Conservation (phyloP, 2,113 vertebrate species). For the Crypturellus undulatus region DNA sequence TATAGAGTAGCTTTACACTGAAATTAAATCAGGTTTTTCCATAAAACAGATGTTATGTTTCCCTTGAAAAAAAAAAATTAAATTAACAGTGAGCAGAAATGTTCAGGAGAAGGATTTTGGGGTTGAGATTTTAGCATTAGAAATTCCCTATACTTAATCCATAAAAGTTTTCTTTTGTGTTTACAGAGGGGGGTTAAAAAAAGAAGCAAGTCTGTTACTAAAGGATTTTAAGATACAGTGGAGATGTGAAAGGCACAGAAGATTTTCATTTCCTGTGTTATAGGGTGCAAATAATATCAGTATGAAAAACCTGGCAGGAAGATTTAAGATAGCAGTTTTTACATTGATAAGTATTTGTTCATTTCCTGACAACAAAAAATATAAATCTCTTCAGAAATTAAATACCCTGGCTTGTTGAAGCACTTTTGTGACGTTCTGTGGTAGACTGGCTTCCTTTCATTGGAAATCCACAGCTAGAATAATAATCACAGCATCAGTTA, state of each 20-base stretch:
- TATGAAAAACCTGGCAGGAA: constrained; percentile 89
- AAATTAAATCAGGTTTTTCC: constrained; percentile 50
- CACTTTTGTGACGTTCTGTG: constrained; percentile 84
- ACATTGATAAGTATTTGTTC: constrained; percentile 99
- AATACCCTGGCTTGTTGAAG: constrained; percentile 83
- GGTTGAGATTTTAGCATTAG: constrained; percentile 45
- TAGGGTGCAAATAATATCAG: constrained; percentile 91
- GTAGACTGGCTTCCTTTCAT: constrained; percentile 86
- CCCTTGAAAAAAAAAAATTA: constrained; percentile 44
- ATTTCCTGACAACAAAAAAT: constrained; percentile 99
- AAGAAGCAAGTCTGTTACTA: constrained; percentile 61
- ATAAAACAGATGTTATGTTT: constrained; percentile 70
- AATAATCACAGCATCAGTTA: constrained; percentile 95
- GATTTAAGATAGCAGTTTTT: constrained; percentile 92
- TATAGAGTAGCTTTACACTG: not conserved
- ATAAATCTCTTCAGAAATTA: constrained; percentile 89
- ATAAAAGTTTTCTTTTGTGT: constrained; percentile 75
- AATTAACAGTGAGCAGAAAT: constrained; percentile 48
- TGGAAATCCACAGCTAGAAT: constrained; percentile 83
- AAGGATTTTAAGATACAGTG: constrained; percentile 84
- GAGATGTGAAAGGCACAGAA: constrained; percentile 78
- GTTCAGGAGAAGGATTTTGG: constrained; percentile 35
- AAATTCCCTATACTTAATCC: constrained; percentile 55
- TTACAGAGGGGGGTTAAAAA: constrained; percentile 67
- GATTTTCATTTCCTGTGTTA: constrained; percentile 98